Conservation (phyloP, 1,140 invertebrate genomes). For the Drosophila gunungcola region DNA sequence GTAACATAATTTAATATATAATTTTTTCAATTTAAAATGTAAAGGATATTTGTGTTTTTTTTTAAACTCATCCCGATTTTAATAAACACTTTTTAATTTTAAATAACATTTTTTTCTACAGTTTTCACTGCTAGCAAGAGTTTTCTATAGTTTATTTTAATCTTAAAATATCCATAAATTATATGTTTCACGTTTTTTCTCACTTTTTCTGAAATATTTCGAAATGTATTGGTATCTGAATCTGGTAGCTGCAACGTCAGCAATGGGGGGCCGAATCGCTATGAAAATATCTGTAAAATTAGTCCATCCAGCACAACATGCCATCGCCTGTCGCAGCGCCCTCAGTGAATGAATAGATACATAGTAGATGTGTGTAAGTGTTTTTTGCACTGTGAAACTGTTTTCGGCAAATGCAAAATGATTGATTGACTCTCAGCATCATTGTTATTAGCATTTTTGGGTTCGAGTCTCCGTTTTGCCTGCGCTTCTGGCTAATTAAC, state of each 20-base stretch:
- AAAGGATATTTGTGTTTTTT: too few relatives aligned
- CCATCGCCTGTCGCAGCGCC: conserved; percentile 32
- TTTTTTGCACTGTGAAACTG: conserved; percentile 61
- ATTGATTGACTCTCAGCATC: conserved; percentile 73
- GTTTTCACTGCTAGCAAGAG: too few relatives aligned
- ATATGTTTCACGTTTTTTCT: background rate
- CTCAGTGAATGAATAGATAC: background rate
- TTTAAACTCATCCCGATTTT: too few relatives aligned
- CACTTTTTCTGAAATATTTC: background rate
- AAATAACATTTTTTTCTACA: too few relatives aligned
- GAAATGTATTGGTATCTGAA: conserved; percentile 7
- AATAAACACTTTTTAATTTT: too few relatives aligned
- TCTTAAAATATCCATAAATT: background rate
- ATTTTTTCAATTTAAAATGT: too few relatives aligned
- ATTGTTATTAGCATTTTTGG: conserved; percentile 67
- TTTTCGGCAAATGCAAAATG: conserved; percentile 71
- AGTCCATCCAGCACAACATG: conserved; percentile 27
- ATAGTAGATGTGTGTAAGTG: conserved; percentile 31
- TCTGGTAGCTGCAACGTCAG: conserved; percentile 38
- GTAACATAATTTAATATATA: too few relatives aligned
- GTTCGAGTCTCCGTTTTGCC: conserved; percentile 47
- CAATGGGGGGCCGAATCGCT: conserved; percentile 36
- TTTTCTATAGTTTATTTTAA: too few relatives aligned
- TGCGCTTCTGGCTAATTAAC: conserved; percentile 76
- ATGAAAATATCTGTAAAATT: conserved; percentile 37